Evolutionary conservation across 2,888 invertebrate genomes (phyloP), one percentile per base, ranked within the genome.

Genomic region (Zootermopsis nevadensis): DNA sequence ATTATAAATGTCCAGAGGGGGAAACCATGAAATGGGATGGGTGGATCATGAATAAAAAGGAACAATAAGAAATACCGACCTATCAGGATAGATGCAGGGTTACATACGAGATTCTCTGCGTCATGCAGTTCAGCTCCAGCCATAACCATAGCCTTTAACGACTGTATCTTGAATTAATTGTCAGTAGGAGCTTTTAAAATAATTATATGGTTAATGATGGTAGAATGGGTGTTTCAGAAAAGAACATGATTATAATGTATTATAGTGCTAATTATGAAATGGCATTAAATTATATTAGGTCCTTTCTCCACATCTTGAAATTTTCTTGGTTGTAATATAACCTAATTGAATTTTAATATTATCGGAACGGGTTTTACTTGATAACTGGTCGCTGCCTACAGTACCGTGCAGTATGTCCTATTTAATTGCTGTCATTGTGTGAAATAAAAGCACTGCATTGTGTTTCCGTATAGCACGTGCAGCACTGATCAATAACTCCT

Each of bases 131-230:
- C 60, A 60, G 12, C n/a, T 7, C 15, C 27, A 10, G 3, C 12
- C 27, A n/a, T 60, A 60, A 60, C 60, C 53, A 53, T 53, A 53
- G 53, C 8, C 53, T 24, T 53, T 53, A 53, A 24, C 19, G 24
- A 19, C 53, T 31, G 76, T 76, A 76, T 76, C 76, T 76, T 76
- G 38, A 38, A 76, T 76, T 79, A 79, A 79, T 79, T 79, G 60
- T 79, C 60, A 60, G 60, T 66, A 60, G 35, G 31, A 30, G 79
- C 79, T 79, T 79, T 79, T 79, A 79, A 60, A 66, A 79, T 79
- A 79, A 79, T 79, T 79, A 79, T 35, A 79, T 79, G 79, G 48
- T 79, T 79, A 79, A 79, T 79, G 79, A 66, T 53, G 79, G 12
- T 38, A 60, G 79, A 79, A 66, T 79, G 10, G 60, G 60, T n/a